Evolutionary conservation across 2,113 vertebrate species (phyloP).

Genomic region (Odontesthes bonariensis): DNA sequence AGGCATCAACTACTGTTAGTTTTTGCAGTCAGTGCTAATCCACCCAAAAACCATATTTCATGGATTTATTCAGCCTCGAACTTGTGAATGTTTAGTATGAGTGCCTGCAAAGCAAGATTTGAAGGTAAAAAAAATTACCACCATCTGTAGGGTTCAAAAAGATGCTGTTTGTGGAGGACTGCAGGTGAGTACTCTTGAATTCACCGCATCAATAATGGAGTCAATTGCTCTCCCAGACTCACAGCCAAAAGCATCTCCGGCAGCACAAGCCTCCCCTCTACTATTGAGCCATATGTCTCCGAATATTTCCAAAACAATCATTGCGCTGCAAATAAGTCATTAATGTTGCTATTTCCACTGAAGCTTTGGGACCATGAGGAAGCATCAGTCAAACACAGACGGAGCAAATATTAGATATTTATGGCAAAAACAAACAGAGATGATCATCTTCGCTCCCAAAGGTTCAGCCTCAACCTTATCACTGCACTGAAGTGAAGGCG

Average conservation of each 20-base stretch:
- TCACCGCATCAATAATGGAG: background rate
- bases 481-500: background rate
- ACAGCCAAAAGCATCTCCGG: background rate
- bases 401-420: background rate
- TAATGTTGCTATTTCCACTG: conserved; percentile 1
- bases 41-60: background rate
- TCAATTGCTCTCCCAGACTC: background rate
- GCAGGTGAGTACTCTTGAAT: background rate
- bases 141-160: background rate
- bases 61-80: too few species aligned
- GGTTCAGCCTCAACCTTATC: background rate
- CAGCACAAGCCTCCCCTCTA: background rate
- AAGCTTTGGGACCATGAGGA: background rate
- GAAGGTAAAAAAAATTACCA: too few species aligned
- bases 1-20: background rate
- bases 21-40: background rate
- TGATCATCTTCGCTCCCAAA: background rate
- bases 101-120: too few species aligned
- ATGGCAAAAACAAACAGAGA: too few species aligned
- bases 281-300: background rate
- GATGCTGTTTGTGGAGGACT: background rate
- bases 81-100: too few species aligned
- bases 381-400: background rate
- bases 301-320: background rate
- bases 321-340: conserved; percentile 7